These are phyloP conservation scores for Tupaia tana DNA, from an alignment of 2,113 vertebrate genomes.

Conservation along the genomic window DNA sequence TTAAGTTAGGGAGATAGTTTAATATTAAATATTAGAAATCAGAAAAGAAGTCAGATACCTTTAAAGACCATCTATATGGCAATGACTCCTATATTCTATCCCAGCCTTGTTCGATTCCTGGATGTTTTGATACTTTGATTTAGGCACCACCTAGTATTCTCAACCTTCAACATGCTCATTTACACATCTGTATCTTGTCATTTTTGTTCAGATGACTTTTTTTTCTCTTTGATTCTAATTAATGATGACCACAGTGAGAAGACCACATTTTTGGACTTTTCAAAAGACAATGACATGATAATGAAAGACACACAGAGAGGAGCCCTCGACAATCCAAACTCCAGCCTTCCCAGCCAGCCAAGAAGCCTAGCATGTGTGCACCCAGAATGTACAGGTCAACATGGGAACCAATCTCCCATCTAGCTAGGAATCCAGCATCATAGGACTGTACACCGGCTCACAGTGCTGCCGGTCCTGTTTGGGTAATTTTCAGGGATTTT, in stretches of 20 bases:
- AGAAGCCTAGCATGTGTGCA: too few relatives aligned
- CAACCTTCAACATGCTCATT: neutral
- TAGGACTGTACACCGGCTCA: too few relatives aligned
- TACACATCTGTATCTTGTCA: neutral
- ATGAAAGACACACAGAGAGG: too few relatives aligned
- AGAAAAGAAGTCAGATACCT: neutral
- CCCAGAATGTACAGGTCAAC: too few relatives aligned
- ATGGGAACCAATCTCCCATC: too few relatives aligned
- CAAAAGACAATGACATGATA: neutral
- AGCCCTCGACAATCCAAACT: too few relatives aligned
- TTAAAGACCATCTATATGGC: neutral
- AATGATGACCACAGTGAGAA: neutral
- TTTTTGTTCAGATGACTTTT: neutral
- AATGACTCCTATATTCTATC: neutral
- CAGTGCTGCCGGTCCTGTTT: neutral
- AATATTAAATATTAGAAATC: conserved; percentile 6
- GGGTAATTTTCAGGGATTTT: neutral
- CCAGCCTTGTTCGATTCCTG: neutral
- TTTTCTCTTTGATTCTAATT: neutral
- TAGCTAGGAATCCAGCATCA: too few relatives aligned
- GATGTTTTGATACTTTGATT: neutral
- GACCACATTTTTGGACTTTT: neutral
- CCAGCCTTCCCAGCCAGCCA: too few relatives aligned
- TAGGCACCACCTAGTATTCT: neutral
- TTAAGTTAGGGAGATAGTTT: neutral